These are phyloP conservation scores for Drosophila acutilabella DNA, from an alignment of 2,888 invertebrate genomes.

Conservation along the genomic window DNA sequence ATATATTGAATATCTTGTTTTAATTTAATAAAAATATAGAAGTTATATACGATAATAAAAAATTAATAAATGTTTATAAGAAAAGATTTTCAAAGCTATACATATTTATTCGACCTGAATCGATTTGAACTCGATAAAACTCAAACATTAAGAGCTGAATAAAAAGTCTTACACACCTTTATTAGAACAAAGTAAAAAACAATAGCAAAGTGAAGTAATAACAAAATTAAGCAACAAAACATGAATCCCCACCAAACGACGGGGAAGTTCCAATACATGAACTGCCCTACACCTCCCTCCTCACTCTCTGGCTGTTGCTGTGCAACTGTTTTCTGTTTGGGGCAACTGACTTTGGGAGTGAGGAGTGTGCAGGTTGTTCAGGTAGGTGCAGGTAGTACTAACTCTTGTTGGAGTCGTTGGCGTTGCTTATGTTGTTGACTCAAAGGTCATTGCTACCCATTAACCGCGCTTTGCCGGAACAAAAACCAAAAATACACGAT, in stretches of 20 bases:
- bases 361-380: background rate
- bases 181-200: conserved; percentile 14
- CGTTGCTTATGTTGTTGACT: conserved; percentile 64
- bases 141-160: background rate
- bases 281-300: background rate
- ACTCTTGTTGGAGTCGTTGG: conserved; percentile 28
- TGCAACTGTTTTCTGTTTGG: conserved; percentile 40
- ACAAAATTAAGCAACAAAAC: conserved; percentile 29
- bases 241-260: conserved; percentile 10
- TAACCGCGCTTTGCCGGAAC: conserved; percentile 68
- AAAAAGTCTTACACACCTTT: background rate
- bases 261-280: background rate
- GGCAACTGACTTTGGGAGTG: background rate
- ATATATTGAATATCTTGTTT: too few relatives aligned
- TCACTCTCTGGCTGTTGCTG: conserved; percentile 35
- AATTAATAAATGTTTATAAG: too few relatives aligned
- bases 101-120: background rate
- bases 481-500: conserved; percentile 41
- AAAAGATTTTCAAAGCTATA: background rate
- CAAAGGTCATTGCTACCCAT: conserved; percentile 78
- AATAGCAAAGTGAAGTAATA: conserved; percentile 26
- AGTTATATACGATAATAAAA: too few relatives aligned
- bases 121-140: conserved; percentile 16
- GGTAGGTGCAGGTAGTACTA: conserved; percentile 11
- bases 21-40: too few relatives aligned